phyloP scores from a whole-genome alignment of 1,140 invertebrate species.

The Melipona quadrifasciata region DNA sequence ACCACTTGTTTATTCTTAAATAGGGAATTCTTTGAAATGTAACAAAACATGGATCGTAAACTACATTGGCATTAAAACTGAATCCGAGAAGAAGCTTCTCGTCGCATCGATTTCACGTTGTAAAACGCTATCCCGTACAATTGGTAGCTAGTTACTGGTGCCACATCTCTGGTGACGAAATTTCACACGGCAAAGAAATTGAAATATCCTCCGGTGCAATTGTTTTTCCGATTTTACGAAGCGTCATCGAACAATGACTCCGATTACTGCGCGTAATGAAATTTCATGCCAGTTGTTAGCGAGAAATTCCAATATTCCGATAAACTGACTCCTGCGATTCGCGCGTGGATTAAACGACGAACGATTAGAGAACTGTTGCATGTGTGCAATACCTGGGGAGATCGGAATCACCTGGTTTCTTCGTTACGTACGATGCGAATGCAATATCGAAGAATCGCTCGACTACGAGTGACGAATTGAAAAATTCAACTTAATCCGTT shows the following conservation, averaged over 20 bases:
- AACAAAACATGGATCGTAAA: too few relatives aligned
- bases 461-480: neutral
- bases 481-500: neutral
- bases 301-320: slow-evolving; percentile 29
- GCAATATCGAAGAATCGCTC: neutral
- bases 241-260: slow-evolving; percentile 8
- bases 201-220: neutral
- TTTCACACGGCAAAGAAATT: neutral
- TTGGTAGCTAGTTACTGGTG: neutral
- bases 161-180: neutral
- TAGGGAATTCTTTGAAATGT: too few relatives aligned
- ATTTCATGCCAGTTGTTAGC: slow-evolving; percentile 14
- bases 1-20: too few relatives aligned
- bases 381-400: neutral
- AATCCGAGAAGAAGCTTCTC: neutral
- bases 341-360: slow-evolving; percentile 7
- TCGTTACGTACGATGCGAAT: too few relatives aligned
- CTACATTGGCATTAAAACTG: neutral
- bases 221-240: slow-evolving; percentile 13
- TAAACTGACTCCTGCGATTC: neutral
- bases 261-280: slow-evolving; percentile 19
- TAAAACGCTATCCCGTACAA: neutral
- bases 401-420: neutral
- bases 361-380: neutral
- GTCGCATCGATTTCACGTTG: neutral